Evolutionary conservation across 2,797 vertebrate genomes (phyloP).

Genomic region (Allobates femoralis): DNA sequence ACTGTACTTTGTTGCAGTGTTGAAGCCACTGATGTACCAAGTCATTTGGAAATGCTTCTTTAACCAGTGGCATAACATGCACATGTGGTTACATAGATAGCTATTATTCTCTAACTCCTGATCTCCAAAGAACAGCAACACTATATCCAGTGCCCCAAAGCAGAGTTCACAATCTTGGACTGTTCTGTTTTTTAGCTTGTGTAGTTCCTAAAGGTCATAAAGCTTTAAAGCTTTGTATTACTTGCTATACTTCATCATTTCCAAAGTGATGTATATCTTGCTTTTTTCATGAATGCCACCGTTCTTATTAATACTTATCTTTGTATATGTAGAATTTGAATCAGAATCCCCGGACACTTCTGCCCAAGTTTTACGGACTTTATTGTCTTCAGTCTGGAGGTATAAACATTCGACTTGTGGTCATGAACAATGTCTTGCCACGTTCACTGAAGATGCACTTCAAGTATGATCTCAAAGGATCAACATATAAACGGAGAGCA

Average conservation of each 20-base stretch:
- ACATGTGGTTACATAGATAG: background rate
- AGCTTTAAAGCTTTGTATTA: no score
- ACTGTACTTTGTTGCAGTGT: background rate
- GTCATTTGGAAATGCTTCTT: background rate
- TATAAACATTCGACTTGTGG: slow-evolving; percentile 87
- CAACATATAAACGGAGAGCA: slow-evolving; percentile 90
- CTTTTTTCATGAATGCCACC: background rate
- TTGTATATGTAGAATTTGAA: slow-evolving; percentile 87
- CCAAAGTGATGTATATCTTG: background rate
- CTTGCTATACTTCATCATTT: no score
- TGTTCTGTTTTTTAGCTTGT: no score
- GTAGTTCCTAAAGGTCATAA: no score
- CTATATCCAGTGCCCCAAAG: no score
- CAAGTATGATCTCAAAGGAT: slow-evolving; percentile 96
- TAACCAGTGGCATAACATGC: background rate
- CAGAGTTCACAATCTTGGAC: no score
- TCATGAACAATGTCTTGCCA: slow-evolving; percentile 97
- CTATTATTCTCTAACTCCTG: background rate
- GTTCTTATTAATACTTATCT: background rate
- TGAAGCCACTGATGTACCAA: background rate
- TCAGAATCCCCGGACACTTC: slow-evolving; percentile 93
- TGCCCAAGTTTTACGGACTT: slow-evolving; percentile 98
- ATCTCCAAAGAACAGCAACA: no score
- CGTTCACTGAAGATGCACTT: slow-evolving; percentile 91
- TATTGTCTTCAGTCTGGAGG: slow-evolving; percentile 93